phyloP scores from a whole-genome alignment of 2,797 vertebrate species.

The Nasua narica region DNA sequence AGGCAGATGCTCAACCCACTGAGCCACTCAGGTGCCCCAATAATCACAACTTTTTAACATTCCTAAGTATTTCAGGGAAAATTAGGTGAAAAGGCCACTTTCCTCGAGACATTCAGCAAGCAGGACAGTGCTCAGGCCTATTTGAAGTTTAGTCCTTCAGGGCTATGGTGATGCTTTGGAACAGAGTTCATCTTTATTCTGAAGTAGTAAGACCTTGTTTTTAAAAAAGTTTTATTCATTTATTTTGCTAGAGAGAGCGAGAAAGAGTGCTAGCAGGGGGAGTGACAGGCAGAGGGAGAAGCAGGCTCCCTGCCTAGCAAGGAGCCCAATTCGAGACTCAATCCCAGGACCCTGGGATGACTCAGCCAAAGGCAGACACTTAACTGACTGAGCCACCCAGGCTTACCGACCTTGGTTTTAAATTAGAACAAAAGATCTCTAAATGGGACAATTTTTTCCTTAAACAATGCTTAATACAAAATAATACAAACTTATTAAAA shows the following conservation, averaged over 20 bases:
- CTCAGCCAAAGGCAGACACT: no score
- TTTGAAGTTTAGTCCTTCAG: not conserved
- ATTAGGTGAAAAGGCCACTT: not conserved
- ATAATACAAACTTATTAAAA: not conserved
- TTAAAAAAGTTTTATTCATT: no score
- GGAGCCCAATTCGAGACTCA: no score
- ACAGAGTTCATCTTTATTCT: not conserved
- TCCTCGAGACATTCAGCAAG: not conserved
- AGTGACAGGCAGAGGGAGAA: no score
- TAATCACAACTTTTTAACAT: not conserved
- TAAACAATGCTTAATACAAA: not conserved
- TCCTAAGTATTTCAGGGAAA: not conserved
- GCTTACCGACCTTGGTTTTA: not conserved
- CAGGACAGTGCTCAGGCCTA: not conserved
- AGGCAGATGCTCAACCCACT: no score
- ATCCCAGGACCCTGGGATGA: no score
- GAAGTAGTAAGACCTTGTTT: not conserved
- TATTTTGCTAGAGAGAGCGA: no score
- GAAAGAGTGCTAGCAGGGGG: no score
- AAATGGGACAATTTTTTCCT: not conserved
- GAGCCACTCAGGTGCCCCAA: no score
- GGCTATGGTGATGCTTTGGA: not conserved
- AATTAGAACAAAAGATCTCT: not conserved
- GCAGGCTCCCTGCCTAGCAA: no score
- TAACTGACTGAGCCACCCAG: no score